Conservation (phyloP, 1,140 invertebrate genomes). For the Psilanteris sp. region DNA sequence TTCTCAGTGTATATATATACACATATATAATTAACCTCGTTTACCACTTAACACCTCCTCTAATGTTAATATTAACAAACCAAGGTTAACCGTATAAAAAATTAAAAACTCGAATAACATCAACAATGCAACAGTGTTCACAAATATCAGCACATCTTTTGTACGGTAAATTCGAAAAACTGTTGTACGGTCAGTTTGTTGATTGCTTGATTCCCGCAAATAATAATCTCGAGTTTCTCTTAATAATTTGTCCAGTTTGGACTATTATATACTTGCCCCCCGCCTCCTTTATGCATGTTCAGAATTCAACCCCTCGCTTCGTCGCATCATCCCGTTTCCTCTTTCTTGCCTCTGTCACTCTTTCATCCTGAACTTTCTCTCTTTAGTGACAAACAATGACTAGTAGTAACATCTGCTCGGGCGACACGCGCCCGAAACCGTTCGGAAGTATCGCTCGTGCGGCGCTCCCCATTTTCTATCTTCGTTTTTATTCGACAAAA, state of each 20-base stretch:
- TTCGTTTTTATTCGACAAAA: constrained; percentile 29
- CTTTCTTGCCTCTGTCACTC: constrained; percentile 19
- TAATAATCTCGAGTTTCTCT: constrained; percentile 42
- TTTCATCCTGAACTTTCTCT: constrained; percentile 39
- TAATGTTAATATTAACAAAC: no score
- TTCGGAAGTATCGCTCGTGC: constrained; percentile 28
- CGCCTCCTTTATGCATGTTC: constrained; percentile 33
- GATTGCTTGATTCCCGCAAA: no score
- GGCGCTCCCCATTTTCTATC: constrained; percentile 20
- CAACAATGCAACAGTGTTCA: no score
- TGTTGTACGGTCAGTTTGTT: no score
- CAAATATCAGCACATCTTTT: no score
- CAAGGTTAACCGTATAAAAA: no score
- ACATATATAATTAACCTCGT: no score
- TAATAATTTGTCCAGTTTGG: constrained; percentile 66
- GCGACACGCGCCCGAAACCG: constrained; percentile 65
- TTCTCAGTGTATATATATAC: no score
- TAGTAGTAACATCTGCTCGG: constrained; percentile 62
- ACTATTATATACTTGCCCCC: constrained; percentile 54
- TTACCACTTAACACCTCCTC: no score
- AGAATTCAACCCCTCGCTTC: constrained; percentile 1
- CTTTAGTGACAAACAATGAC: constrained; percentile 66
- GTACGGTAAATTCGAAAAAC: no score
- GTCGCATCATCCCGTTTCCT: constrained; percentile 25
- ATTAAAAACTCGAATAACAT: no score